These are phyloP conservation scores for Sapayoa aenigma DNA, from an alignment of 2,113 vertebrate genomes.

Conservation along the genomic window DNA sequence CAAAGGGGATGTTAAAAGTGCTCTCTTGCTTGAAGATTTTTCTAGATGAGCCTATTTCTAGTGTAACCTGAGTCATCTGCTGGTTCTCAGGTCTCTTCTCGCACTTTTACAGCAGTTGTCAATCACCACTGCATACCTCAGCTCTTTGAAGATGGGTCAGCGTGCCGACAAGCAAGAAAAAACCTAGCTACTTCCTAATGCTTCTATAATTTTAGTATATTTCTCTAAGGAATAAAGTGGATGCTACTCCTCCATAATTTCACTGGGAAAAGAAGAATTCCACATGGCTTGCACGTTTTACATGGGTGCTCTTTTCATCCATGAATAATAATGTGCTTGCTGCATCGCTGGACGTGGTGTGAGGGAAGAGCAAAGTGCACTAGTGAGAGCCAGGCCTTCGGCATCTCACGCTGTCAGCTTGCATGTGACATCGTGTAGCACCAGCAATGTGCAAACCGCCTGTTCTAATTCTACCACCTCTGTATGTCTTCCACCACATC, in stretches of 20 bases:
- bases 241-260: not conserved
- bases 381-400: not conserved
- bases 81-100: not conserved
- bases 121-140: not conserved
- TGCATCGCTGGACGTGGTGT: not conserved
- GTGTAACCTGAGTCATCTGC: conserved; percentile 23
- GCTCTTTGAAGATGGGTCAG: conserved; percentile 10
- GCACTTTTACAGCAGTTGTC: not conserved
- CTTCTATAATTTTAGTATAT: conserved; percentile 1
- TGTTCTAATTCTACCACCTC: not conserved
- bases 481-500: conserved; percentile 28
- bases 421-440: not conserved
- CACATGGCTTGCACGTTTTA: conserved; percentile 37
- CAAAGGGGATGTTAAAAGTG: conserved; percentile 67
- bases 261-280: conserved; percentile 21
- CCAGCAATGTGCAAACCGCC: not conserved
- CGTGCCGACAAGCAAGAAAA: conserved; percentile 11
- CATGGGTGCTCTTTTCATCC: conserved; percentile 18
- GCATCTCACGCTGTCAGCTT: not conserved
- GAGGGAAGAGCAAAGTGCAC: not conserved
- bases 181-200: not conserved
- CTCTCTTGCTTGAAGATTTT: conserved; percentile 60
- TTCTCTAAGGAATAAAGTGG: conserved; percentile 12
- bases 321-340: not conserved
- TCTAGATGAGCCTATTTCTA: conserved; percentile 40